Percentiles rank a stretch among this genome's conserved stretches.
phyloP scores from a whole-genome alignment of 2,113 vertebrate genomes.

The Daubentonia madagascariensis region DNA sequence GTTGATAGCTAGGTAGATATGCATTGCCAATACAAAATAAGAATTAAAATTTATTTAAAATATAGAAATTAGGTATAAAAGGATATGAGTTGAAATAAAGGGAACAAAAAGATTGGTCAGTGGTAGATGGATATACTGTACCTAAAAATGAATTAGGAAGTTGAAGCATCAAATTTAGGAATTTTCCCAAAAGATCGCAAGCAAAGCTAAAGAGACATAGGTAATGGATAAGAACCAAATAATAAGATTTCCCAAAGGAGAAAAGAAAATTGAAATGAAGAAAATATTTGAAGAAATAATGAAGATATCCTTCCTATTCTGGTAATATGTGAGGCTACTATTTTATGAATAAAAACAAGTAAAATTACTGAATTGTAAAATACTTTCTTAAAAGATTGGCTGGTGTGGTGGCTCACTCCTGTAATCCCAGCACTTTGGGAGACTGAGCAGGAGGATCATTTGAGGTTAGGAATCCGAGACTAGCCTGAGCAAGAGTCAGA shows the following conservation, averaged over 20 bases:
- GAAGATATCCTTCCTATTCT: not conserved
- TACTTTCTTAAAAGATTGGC: not conserved
- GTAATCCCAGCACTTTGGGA: no score
- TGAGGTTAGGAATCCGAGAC: no score
- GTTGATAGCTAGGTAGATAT: not conserved
- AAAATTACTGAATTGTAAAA: not conserved
- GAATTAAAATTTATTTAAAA: not conserved
- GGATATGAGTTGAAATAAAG: not conserved
- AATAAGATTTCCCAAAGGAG: not conserved
- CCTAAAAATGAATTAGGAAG: not conserved
- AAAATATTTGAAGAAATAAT: not conserved
- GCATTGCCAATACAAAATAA: not conserved
- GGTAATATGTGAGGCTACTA: not conserved
- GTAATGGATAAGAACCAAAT: not conserved
- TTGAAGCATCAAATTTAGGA: not conserved
- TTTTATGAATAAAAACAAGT: not conserved
- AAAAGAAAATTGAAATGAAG: not conserved
- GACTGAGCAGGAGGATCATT: no score
- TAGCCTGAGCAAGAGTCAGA: no score
- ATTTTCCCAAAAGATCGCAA: not conserved
- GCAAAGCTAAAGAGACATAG: not conserved
- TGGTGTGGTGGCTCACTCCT: no score
- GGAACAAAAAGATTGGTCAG: not conserved
- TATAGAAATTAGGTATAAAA: not conserved
- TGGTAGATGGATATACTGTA: not conserved